Evolutionary conservation across 1,140 invertebrate genomes (phyloP), one percentile per base, ranked within the genome.

Genomic region (Oryzaephilus surinamensis): DNA sequence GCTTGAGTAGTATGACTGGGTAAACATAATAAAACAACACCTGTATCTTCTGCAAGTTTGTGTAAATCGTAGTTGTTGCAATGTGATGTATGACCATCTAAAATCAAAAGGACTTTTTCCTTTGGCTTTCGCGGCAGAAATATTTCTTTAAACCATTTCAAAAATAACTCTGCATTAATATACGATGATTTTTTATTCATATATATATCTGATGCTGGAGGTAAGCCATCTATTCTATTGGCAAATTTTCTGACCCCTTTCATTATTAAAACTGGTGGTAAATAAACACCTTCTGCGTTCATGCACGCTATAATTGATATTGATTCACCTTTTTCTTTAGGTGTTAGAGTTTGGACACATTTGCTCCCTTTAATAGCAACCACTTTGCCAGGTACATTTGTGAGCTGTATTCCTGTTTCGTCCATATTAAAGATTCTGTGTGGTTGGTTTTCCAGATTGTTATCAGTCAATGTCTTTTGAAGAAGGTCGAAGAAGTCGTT

Each of bases 21-120:
- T 16, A 60, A 39, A 34, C 53, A 50, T 17, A 60, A 21, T 8
- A 55, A 24, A 11, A 57, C 41, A 4, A 58, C 41, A 19, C 51
- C 43, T 39, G 57, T 58, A 26, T 50, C 36, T n/a, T 20, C 17
- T 40, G 51, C 45, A 27, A 45, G 45, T 29, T 55, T 38, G 15
- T 56, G 39, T 16, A 51, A 20, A 26, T 57, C 43, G 15, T 50
- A 6, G 11, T 33, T 27, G 38, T 36, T 51, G 13, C 32, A 50
- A 35, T 63, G 61, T 7, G 59, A 62, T 15, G 50, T 43, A 45
- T 66, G 59, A n/a, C 61, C 57, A 44, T 67, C 63, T 32, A 66
- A 46, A 43, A 66, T 51, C 4, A 62, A 29, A 16, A 65, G 38
- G 26, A 54, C 54, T 36, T 61, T 63, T 20, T 58, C 58, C 8